These are phyloP conservation scores for Ellobius talpinus DNA, from an alignment of 2,113 vertebrate species.

Conservation along the genomic window DNA sequence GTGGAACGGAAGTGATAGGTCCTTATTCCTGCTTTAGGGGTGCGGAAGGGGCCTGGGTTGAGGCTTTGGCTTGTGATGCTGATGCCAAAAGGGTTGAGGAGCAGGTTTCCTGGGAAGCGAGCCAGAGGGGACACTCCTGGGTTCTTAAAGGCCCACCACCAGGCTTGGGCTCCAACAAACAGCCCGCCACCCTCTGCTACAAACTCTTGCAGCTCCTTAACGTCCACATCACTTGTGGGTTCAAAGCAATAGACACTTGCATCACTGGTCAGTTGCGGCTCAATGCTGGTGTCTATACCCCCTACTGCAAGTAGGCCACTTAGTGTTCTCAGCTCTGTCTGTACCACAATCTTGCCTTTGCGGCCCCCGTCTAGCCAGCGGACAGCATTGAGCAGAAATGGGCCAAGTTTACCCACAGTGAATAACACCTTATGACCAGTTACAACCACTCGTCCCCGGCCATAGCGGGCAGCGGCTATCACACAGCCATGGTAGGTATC, in stretches of 20 bases:
- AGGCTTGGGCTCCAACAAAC: constrained; percentile 87
- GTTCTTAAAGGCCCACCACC: constrained; percentile 88
- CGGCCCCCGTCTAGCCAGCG: constrained; percentile 85
- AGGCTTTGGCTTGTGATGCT: constrained; percentile 86
- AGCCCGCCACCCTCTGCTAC: constrained; percentile 88
- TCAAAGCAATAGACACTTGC: constrained; percentile 87
- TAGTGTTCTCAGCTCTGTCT: constrained; percentile 77
- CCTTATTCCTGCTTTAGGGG: constrained; percentile 74
- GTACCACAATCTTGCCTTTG: constrained; percentile 84
- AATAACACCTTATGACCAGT: constrained; percentile 83
- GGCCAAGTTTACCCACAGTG: constrained; percentile 77
- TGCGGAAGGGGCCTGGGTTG: constrained; percentile 67
- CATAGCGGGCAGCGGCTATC: constrained; percentile 84
- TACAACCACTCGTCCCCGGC: constrained; percentile 85
- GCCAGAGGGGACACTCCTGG: constrained; percentile 77
- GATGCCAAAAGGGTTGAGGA: constrained; percentile 92
- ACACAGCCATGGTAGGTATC: constrained; percentile 81
- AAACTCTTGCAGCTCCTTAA: constrained; percentile 82
- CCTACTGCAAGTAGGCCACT: constrained; percentile 71
- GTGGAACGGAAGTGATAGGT: constrained; percentile 91
- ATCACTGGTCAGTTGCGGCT: constrained; percentile 55
- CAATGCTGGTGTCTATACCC: constrained; percentile 71
- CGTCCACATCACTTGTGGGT: constrained; percentile 66
- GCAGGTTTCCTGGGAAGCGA: constrained; percentile 89
- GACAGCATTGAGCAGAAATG: constrained; percentile 86